These are phyloP conservation scores for Carlito syrichta DNA, from an alignment of 2,113 vertebrate genomes.

Conservation along the genomic window DNA sequence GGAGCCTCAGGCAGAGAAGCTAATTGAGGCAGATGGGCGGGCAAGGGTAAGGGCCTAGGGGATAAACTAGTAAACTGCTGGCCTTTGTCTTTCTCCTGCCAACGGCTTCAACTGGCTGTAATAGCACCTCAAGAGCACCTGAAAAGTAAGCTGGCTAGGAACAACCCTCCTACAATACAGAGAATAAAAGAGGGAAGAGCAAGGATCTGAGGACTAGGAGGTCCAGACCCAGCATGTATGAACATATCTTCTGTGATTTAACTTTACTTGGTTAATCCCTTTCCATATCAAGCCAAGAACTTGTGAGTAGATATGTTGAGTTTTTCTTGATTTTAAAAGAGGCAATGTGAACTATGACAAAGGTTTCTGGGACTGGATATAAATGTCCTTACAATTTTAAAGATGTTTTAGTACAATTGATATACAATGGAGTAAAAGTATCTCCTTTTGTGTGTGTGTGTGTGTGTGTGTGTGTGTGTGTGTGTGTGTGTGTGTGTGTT, in stretches of 20 bases:
- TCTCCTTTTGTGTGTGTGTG: background rate
- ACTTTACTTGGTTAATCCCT: background rate
- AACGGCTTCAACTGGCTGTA: background rate
- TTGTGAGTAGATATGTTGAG: background rate
- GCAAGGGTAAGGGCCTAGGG: background rate
- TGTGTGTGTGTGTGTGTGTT: too few species aligned
- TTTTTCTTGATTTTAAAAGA: background rate
- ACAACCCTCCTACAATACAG: accelerated
- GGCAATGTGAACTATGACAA: background rate
- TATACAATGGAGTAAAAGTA: background rate
- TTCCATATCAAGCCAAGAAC: background rate
- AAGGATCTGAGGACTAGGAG: background rate
- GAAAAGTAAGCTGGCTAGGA: background rate
- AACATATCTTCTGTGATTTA: background rate
- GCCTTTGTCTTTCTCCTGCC: background rate
- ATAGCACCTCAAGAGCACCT: background rate
- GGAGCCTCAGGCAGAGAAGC: background rate
- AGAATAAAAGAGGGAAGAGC: background rate
- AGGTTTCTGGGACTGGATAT: background rate
- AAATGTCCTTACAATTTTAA: background rate
- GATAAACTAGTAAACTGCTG: background rate
- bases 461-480: too few species aligned
- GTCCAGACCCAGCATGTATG: background rate
- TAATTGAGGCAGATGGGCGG: background rate
- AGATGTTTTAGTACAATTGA: background rate